These are phyloP conservation scores for Holothuria leucospilota DNA, from an alignment of 53 echinoderm and acorn worm species.

Conservation along the genomic window DNA sequence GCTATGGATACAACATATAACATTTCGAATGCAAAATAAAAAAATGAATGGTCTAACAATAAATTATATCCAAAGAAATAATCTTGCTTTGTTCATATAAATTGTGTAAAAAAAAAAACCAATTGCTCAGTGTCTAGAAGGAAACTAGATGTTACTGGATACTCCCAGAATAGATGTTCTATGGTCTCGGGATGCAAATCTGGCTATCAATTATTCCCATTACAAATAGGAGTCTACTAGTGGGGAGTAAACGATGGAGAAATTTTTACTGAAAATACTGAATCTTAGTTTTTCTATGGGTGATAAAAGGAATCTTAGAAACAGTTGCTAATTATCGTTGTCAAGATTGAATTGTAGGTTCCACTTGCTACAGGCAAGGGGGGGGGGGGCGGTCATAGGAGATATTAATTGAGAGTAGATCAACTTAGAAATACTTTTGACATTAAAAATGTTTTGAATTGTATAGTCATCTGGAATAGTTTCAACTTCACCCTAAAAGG, in stretches of 20 bases:
- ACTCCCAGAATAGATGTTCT: not conserved
- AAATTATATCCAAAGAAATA: not conserved
- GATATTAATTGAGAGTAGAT: not conserved
- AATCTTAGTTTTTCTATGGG: no score
- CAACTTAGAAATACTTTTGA: not conserved
- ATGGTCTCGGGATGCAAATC: not conserved
- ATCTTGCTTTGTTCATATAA: not conserved
- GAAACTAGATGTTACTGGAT: not conserved
- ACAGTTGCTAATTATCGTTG: not conserved
- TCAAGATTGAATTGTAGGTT: not conserved
- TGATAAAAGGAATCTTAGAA: no score
- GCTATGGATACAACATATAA: not conserved
- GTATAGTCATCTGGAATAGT: no score
- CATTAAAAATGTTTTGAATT: not conserved
- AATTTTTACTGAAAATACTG: not conserved
- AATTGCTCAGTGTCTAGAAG: not conserved
- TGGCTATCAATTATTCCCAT: not conserved
- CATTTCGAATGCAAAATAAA: no score
- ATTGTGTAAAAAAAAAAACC: slow-evolving; percentile 14
- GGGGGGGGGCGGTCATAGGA: not conserved
- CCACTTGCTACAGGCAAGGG: not conserved
- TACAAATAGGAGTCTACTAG: not conserved
- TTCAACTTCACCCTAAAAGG: no score
- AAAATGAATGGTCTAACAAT: no score
- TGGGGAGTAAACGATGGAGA: not conserved